Evolutionary conservation across 2,113 vertebrate genomes (phyloP), one percentile per base, ranked within the genome.

Genomic region (Elephantulus edwardii): DNA sequence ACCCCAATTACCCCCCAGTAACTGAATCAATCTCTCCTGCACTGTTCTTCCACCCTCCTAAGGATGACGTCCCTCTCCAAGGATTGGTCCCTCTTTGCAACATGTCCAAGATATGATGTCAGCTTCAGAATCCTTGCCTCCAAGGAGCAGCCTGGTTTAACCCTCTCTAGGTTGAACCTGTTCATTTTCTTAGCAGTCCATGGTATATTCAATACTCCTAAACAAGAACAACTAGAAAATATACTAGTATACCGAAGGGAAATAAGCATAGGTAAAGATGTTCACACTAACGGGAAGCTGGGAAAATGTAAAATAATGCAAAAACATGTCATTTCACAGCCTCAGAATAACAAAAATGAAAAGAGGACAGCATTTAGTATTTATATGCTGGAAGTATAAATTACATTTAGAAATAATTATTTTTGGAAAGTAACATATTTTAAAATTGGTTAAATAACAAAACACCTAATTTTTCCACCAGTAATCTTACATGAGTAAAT

Each of bases 341-440:
- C 77, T 78, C 42, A 86, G n/a, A 84, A 10, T 81, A 20, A 42
- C 68, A 89, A 90, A 96, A 86, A 75, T 42, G 60, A 89, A 90
- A 91, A 52, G 22, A 14, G 50, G 14, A 74, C 7, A 93, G 50
- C 5, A 83, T 85, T n/a, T 35, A 90, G 28, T 54, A 24, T 60
- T 78, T 58, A 5, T 87, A 20, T 60, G 42, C 4, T 88, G 82
- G 35, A 48, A 78, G 3, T n/a, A 5, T 19, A 66, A 30, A 68
- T 33, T 66, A 89, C 42, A 58, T 66, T 58, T 6, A 20, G 75
- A 54, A 75, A 71, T 70, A 56, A 79, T 24, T 30, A 78, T 35
- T 78, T 30, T 62, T 50, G 8, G 5, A 26, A 87, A 91, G 8
- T 40, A 93, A 87, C 35, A 81, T 17, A 85, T 90, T 94, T 88